Evolutionary conservation across 2,113 vertebrate genomes (phyloP).

Genomic region (Corynorhinus townsendii): DNA sequence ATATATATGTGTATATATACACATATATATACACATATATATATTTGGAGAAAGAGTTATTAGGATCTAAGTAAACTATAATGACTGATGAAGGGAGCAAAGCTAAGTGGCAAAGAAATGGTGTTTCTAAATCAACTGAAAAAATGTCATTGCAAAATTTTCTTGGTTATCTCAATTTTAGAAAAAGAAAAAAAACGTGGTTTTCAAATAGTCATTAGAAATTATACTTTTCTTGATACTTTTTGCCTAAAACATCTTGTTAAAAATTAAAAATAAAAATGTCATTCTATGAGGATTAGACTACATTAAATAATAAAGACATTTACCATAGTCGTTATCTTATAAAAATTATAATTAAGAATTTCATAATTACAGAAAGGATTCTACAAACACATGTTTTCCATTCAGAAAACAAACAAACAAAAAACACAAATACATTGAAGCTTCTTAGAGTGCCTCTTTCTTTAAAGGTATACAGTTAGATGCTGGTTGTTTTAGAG

Average conservation of each 20-base stretch:
- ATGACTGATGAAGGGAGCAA: not conserved
- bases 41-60: not conserved
- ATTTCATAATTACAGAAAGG: not conserved
- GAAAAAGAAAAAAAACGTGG: not conserved
- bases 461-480: not conserved
- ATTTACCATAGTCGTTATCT: not conserved
- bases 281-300: not conserved
- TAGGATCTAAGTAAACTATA: not conserved
- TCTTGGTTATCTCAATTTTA: not conserved
- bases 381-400: not conserved
- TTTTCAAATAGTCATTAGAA: slow-evolving; percentile 1
- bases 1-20: too few species aligned
- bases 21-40: too few species aligned
- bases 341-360: not conserved
- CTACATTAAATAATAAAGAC: not conserved
- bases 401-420: not conserved
- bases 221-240: not conserved
- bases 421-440: not conserved
- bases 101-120: not conserved
- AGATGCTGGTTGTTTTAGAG: not conserved
- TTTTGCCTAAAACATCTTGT: not conserved
- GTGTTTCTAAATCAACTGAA: not conserved
- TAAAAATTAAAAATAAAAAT: not conserved
- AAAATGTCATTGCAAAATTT: not conserved
- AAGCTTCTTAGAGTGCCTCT: not conserved